Evolutionary conservation across 2,797 vertebrate species (phyloP).

Genomic region (Acipenser transmontanus): DNA sequence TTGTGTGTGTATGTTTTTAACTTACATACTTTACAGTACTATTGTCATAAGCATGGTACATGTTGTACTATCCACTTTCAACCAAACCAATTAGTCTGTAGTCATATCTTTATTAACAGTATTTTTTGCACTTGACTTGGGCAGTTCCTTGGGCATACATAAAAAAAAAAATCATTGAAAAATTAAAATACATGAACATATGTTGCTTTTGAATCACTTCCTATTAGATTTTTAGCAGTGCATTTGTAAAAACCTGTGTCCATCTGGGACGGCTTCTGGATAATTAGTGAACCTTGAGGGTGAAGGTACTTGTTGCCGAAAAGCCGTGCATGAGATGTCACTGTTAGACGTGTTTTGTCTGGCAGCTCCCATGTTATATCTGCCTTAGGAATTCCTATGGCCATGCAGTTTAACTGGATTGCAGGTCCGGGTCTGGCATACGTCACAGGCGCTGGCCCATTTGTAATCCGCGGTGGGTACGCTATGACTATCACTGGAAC

Average conservation of each 20-base stretch:
- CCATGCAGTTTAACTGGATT: conserved; percentile 74
- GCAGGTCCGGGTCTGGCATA: conserved; percentile 71
- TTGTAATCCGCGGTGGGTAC: conserved; percentile 78
- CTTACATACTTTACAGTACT: too few species aligned
- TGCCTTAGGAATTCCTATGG: conserved; percentile 69
- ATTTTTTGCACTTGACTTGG: conserved; percentile 30
- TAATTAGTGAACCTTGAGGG: conserved; percentile 78
- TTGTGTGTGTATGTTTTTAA: too few species aligned
- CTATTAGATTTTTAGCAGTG: conserved; percentile 78
- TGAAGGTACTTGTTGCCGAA: conserved; percentile 83
- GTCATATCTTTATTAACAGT: conserved; percentile 38
- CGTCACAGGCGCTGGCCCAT: conserved; percentile 65
- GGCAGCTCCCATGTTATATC: conserved; percentile 86
- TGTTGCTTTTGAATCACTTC: conserved; percentile 75
- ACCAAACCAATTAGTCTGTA: conserved; percentile 15
- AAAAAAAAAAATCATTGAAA: conserved; percentile 19
- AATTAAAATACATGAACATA: conserved; percentile 79
- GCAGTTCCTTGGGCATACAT: conserved; percentile 48
- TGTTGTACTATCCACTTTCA: conserved; percentile 18
- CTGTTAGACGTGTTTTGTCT: conserved; percentile 63
- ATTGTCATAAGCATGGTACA: too few species aligned
- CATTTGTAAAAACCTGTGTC: conserved; percentile 84
- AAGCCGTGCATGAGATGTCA: conserved; percentile 65
- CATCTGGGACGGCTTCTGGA: conserved; percentile 69
- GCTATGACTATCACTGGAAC: conserved; percentile 72